Percentiles rank a stretch among this genome's conserved stretches.
Evolutionary conservation across 2,113 vertebrate species (phyloP).

Genomic region (Talpa occidentalis): DNA sequence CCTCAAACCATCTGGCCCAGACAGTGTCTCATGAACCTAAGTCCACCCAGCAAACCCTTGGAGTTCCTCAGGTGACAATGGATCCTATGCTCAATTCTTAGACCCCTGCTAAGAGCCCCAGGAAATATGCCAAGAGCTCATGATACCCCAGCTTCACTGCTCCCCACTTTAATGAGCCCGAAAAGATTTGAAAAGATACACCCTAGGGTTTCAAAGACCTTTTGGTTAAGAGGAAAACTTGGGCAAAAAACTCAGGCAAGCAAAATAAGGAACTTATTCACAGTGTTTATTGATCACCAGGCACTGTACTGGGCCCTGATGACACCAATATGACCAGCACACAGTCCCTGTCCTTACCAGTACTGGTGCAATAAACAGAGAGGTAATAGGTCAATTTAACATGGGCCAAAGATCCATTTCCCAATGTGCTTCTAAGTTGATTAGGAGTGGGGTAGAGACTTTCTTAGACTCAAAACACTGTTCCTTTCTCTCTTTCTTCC

Average conservation of each 20-base stretch:
- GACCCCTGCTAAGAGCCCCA: neutral
- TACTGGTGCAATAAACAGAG: neutral
- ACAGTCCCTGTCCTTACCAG: neutral
- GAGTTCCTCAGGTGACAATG: neutral
- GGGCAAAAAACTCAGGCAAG: neutral
- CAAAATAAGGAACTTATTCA: neutral
- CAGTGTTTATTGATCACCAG: neutral
- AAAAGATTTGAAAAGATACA: too few species aligned
- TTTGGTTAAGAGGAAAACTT: constrained; percentile 23
- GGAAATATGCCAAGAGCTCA: neutral
- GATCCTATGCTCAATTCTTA: neutral
- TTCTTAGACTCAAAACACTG: neutral
- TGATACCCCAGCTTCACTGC: too few species aligned
- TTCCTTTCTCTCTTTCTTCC: neutral
- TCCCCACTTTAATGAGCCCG: too few species aligned
- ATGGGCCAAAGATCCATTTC: neutral
- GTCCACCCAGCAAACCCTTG: neutral
- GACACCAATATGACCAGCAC: neutral
- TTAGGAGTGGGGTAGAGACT: neutral
- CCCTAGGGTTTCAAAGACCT: neutral
- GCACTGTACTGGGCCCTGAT: neutral
- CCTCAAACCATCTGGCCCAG: neutral
- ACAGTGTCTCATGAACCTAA: neutral
- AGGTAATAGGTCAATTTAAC: neutral
- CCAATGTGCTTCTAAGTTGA: neutral